Evolutionary conservation across 2,797 vertebrate genomes (phyloP), one percentile per base, ranked within the genome.

Genomic region (Microctenopoma stevenorrisi): DNA sequence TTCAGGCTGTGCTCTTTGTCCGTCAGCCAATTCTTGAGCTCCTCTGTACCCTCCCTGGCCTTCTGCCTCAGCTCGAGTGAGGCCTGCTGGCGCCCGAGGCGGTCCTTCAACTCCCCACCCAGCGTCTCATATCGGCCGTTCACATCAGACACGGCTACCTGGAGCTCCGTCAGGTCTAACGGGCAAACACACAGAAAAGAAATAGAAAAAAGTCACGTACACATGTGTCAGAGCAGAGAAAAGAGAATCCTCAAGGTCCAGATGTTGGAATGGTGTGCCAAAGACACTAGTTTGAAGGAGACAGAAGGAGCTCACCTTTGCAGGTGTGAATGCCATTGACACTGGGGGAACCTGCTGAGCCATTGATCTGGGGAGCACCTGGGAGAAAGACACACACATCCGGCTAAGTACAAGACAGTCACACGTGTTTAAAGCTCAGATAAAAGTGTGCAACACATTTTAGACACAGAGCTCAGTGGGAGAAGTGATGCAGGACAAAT

Each of bases 321-420:
- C 97, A 99, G 38, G 97, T 98, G 94, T 99, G 97, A 94, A 97
- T 98, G 90, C 97, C 98, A 67, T 99, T 99, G 90, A 99, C 91
- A 85, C 97, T 99, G 94, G 96, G 94, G 89, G 93, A 90, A 82
- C 85, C 92, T 71, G 90, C 59, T 47, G 93, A 92, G 77, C 93
- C 94, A 81, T 93, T 94, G 85, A 94, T 85, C 66, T 94, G 93
- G 84, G 94, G 79, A 68, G 94, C 93, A 95, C 96, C 98, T 99
- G 94, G 84, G 92, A 94, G 91, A 91, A 85, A 90, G 65, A 91
- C 88, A 91, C 69, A 90, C 86, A 86, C 51, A 33, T 22, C 22
- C 9, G 71, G 78, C 83, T 90, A 70, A 89, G 86, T 63, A 61
- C 77, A 37, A 67, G 55, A 68, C 0, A 30, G 3, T 28, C 35